These are phyloP conservation scores for Odocoileus hemionus DNA, from an alignment of 2,113 vertebrate genomes.

Conservation along the genomic window DNA sequence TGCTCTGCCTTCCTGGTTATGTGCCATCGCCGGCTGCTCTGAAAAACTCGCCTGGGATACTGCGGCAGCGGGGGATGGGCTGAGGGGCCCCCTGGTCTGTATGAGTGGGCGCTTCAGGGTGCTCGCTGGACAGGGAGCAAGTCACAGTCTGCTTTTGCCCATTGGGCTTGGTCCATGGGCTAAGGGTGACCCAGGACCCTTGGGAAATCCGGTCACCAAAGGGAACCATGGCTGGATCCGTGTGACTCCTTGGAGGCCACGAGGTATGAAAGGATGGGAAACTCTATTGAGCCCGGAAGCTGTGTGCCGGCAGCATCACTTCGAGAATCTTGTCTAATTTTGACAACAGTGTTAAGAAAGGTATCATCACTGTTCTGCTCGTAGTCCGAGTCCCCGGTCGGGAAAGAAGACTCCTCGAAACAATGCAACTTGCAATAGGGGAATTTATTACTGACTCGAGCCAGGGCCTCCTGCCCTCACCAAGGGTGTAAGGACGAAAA, in stretches of 20 bases:
- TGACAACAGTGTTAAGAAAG: background rate
- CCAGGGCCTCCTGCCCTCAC: too few species aligned
- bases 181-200: background rate
- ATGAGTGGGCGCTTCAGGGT: too few species aligned
- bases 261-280: background rate
- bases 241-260: background rate
- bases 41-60: background rate
- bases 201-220: background rate
- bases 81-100: background rate
- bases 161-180: background rate
- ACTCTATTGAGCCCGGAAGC: background rate
- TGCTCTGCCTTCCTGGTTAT: too few species aligned
- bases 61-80: accelerated
- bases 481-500: too few species aligned
- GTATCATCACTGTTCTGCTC: too few species aligned
- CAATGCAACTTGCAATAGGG: too few species aligned
- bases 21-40: background rate
- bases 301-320: background rate
- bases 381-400: too few species aligned
- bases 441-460: too few species aligned
- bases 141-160: background rate
- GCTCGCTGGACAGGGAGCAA: background rate
- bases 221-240: background rate
- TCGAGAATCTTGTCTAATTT: background rate
- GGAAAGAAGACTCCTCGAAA: too few species aligned